Percentiles rank a stretch among this genome's conserved stretches.
These are phyloP conservation scores for Proteles cristata DNA, from an alignment of 2,113 vertebrate genomes.

Conservation along the genomic window DNA sequence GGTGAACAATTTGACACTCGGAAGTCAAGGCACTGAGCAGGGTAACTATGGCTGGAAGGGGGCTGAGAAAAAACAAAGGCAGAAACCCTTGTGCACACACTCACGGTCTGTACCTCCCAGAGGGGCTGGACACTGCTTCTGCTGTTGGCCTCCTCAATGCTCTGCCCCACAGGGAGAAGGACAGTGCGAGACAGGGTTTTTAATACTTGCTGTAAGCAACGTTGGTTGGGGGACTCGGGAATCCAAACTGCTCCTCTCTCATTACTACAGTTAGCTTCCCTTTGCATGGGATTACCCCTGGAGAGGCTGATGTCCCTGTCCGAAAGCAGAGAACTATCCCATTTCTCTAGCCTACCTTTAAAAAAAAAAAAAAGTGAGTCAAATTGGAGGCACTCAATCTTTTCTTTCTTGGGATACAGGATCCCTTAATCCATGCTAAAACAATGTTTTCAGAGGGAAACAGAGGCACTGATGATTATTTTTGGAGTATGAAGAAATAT, in stretches of 20 bases:
- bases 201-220: neutral
- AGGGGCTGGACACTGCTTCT: rapidly evolving
- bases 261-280: neutral
- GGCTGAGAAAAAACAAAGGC: neutral
- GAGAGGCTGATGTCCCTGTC: neutral
- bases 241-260: neutral
- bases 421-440: neutral
- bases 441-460: neutral
- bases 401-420: neutral
- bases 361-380: neutral
- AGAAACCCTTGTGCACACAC: no score
- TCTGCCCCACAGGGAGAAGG: rapidly evolving
- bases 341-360: neutral
- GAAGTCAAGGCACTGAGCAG: neutral
- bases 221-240: neutral
- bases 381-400: no score
- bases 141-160: neutral
- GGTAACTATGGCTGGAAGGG: no score
- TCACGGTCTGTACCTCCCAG: neutral
- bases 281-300: rapidly evolving
- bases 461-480: neutral
- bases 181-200: neutral
- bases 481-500: neutral
- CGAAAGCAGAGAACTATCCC: neutral
- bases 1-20: neutral